A percentile compares a stretch with the other conserved stretches of the same genome.
phyloP scores from a whole-genome alignment of 2,888 invertebrate species.

The Stenodera caucasica region DNA sequence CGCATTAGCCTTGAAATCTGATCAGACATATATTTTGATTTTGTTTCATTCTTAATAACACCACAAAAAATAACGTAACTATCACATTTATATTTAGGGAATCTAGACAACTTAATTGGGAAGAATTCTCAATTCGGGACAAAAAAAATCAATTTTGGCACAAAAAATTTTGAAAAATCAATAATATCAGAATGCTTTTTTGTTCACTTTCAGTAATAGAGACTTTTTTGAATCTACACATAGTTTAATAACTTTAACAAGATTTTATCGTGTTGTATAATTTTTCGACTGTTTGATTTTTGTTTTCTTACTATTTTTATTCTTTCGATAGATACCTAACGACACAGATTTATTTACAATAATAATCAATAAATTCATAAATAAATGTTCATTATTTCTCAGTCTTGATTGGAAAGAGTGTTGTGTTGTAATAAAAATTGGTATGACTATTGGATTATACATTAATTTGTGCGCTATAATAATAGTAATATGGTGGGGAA shows the following conservation, averaged over 20 bases:
- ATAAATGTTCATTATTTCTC: slow-evolving; percentile 20
- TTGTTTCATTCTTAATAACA: not conserved
- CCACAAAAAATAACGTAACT: not conserved
- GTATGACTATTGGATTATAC: slow-evolving; percentile 11
- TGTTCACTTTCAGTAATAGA: not conserved
- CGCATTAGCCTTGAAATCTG: not conserved
- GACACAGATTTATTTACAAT: slow-evolving; percentile 2
- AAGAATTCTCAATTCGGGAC: too few species aligned
- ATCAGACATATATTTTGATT: not conserved
- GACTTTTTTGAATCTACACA: not conserved
- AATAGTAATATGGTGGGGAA: not conserved
- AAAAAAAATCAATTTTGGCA: not conserved
- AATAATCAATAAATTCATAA: not conserved
- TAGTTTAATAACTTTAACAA: not conserved
- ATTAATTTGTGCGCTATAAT: slow-evolving; percentile 11
- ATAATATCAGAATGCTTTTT: not conserved
- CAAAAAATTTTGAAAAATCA: not conserved
- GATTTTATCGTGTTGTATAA: too few species aligned
- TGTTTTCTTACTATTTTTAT: not conserved
- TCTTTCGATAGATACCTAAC: not conserved
- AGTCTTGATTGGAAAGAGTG: slow-evolving; percentile 37
- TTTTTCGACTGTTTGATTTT: too few species aligned
- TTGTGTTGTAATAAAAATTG: slow-evolving; percentile 9
- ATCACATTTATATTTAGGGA: too few species aligned
- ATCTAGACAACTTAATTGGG: not conserved